Evolutionary conservation across 2,797 vertebrate species (phyloP).

Genomic region (Gadopsis bispinosus): DNA sequence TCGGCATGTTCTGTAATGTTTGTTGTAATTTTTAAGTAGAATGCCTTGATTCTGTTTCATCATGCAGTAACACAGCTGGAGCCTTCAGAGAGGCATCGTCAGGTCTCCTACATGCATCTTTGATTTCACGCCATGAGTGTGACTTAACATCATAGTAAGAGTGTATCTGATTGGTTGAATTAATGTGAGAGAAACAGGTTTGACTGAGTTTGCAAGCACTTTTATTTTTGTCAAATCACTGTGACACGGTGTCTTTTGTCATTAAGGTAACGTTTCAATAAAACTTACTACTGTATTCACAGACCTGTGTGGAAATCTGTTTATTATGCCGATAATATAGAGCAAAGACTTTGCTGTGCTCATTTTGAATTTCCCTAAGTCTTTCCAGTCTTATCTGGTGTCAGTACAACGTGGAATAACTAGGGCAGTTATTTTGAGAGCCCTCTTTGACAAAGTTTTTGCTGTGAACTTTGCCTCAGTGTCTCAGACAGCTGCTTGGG

Average conservation of each 20-base stretch:
- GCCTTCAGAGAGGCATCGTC: conserved; percentile 47
- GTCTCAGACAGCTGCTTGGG: conserved; percentile 16
- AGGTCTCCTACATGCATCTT: conserved; percentile 64
- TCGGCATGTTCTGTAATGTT: conserved; percentile 49
- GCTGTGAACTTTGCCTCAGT: neutral
- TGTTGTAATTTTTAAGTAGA: conserved; percentile 47
- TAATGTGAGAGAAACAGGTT: conserved; percentile 37
- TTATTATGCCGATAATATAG: neutral
- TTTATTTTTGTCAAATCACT: conserved; percentile 70
- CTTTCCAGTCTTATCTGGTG: conserved; percentile 7
- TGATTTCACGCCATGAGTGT: conserved; percentile 43
- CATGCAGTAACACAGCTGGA: conserved; percentile 52
- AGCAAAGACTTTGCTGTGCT: conserved; percentile 7
- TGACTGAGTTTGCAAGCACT: conserved; percentile 64
- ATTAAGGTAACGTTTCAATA: conserved; percentile 70
- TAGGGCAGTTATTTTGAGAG: conserved; percentile 57
- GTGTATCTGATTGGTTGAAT: conserved; percentile 31
- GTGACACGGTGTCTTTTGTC: conserved; percentile 68
- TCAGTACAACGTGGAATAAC: conserved; percentile 34
- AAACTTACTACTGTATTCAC: conserved; percentile 68
- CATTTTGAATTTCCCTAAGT: neutral
- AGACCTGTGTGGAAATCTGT: conserved; percentile 32
- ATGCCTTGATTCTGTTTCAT: conserved; percentile 44
- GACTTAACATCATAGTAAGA: conserved; percentile 44
- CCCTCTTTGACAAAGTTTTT: conserved; percentile 6